A percentile compares a stretch with the other conserved stretches of the same genome.
Conservation (phyloP, 35 echinoderm and acorn worm species). For the Stichopus chloronotus region DNA sequence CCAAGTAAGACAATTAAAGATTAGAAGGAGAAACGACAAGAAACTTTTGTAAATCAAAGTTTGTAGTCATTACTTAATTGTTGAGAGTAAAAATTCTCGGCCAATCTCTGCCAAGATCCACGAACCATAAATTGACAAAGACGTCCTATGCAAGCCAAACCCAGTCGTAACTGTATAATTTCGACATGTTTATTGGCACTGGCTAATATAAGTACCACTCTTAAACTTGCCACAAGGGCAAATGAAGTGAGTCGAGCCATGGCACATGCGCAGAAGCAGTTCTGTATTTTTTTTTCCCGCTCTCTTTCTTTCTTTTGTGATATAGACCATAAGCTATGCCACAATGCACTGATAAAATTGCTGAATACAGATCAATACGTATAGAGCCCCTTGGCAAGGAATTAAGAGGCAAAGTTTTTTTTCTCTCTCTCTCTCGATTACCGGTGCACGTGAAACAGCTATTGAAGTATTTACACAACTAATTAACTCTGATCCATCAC, state of each 20-base stretch:
- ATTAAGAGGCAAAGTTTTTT: constrained; percentile 22
- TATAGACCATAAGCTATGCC: constrained; percentile 4
- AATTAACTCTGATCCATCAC: constrained; percentile 50
- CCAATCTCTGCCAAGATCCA: no score
- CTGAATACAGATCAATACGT: constrained; percentile 30
- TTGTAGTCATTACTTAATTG: no score
- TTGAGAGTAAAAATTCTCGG: no score
- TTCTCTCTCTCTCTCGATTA: background rate
- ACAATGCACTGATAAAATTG: background rate
- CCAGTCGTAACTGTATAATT: background rate
- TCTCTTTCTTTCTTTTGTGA: background rate
- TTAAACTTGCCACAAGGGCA: constrained; percentile 6
- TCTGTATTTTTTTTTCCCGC: background rate
- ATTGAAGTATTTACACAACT: constrained; percentile 39
- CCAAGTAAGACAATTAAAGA: no score
- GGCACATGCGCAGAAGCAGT: background rate
- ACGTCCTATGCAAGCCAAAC: no score
- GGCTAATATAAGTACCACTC: background rate
- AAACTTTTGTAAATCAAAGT: no score
- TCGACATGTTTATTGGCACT: background rate
- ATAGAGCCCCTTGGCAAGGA: constrained; percentile 32
- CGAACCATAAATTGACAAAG: no score
- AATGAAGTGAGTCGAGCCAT: constrained; percentile 2
- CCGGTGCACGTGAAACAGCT: background rate
- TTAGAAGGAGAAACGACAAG: no score